Evolutionary conservation across 2,888 invertebrate species (phyloP), one percentile per base, ranked within the genome.

Genomic region (Endomychus coccineus): DNA sequence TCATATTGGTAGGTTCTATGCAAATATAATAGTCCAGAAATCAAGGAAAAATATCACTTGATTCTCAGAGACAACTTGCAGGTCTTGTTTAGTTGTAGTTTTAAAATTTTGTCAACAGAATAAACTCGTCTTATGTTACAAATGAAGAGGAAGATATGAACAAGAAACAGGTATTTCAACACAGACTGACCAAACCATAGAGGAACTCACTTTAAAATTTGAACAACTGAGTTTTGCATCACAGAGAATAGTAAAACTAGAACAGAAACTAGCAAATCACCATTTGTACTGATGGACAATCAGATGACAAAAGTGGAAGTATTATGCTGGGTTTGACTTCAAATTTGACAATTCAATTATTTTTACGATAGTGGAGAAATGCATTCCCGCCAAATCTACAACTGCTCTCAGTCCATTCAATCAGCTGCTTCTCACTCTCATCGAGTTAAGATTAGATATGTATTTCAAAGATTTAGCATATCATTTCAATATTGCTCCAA

Each of bases 121-220:
- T n/a, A n/a, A n/a, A n/a, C n/a, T n/a, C n/a, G n/a, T n/a, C n/a
- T n/a, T n/a, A n/a, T n/a, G n/a, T n/a, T n/a, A n/a, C n/a, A n/a
- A n/a, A n/a, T n/a, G n/a, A n/a, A n/a, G n/a, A 10, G 25, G 5
- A 5, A 25, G 11, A 25, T 6, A 25, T 9, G 25, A 25, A 25
- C 7, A 9, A 6, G 25, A 25, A 9, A 25, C 7, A 6, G 25
- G 11, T 10, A 11, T 9, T 25, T 25, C 12, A 12, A 19, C 17
- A 23, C 40, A 40, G 17, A 40, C 43, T 13, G 43, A 43, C n/a
- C 16, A 34, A 19, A 40, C 37, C 11, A 40, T 40, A 40, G 22
- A 40, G 16, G 31, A 24, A 27, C 22, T 43, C 11, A 10, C 24
- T 14, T 3, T 37, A 33, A 37, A 32, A 35, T 37, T 38, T 34